Evolutionary conservation across 2,113 vertebrate species (phyloP).

Genomic region (Barbus barbus): DNA sequence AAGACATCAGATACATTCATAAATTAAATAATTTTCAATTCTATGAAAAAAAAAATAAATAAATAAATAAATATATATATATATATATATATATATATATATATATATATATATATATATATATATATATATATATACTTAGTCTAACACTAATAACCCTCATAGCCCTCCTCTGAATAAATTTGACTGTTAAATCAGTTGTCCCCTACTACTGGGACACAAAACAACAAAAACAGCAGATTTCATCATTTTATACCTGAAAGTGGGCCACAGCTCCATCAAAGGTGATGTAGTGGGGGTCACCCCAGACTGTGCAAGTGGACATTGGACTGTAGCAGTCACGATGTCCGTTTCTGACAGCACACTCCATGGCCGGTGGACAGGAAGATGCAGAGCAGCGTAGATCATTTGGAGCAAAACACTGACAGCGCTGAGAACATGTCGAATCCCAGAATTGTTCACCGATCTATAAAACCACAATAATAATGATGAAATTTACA

Average conservation of each 20-base stretch:
- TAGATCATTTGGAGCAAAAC: conserved; percentile 59
- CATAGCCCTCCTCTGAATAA: not conserved
- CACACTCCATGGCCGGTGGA: conserved; percentile 61
- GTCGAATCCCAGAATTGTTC: conserved; percentile 64
- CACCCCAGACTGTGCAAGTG: conserved; percentile 61
- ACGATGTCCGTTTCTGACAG: conserved; percentile 52
- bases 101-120: too few relatives aligned
- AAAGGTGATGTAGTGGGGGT: conserved; percentile 78
- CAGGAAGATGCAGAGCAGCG: conserved; percentile 57
- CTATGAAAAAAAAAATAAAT: too few relatives aligned
- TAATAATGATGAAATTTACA: not conserved
- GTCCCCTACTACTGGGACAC: not conserved
- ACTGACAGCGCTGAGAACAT: conserved; percentile 66
- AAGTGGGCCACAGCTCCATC: conserved; percentile 73
- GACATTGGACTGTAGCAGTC: conserved; percentile 61
- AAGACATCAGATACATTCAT: not conserved
- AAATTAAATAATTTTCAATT: not conserved
- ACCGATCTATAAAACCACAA: conserved; percentile 55
- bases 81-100: too few relatives aligned
- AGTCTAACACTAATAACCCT: not conserved
- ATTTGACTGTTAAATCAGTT: not conserved
- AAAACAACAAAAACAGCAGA: not conserved
- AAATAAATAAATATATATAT: too few relatives aligned
- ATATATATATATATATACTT: too few relatives aligned
- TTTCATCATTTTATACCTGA: conserved; percentile 7